These are phyloP conservation scores for Agonopterix alstromeriana DNA, from an alignment of 2,888 invertebrate genomes.

Conservation along the genomic window DNA sequence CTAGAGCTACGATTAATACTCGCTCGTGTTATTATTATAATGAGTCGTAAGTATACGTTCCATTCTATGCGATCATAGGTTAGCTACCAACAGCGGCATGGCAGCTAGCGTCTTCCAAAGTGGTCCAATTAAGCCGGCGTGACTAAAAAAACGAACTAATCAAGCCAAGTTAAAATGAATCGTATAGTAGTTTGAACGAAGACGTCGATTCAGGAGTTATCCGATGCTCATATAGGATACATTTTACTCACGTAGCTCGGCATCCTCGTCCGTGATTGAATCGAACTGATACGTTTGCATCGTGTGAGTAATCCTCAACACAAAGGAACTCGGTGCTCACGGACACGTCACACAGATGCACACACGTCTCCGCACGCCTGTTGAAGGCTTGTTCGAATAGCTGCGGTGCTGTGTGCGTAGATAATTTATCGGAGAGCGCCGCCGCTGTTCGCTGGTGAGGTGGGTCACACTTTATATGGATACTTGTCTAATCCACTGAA, in stretches of 20 bases:
- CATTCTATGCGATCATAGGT: too few relatives aligned
- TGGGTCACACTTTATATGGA: constrained; percentile 66
- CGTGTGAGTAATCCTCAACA: constrained; percentile 33
- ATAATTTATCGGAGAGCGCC: constrained; percentile 52
- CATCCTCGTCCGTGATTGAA: constrained; percentile 23
- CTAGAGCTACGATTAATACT: neutral
- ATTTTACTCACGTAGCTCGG: constrained; percentile 6
- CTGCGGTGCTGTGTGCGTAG: constrained; percentile 37
- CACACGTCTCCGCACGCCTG: constrained; percentile 11
- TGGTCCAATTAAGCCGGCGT: too few relatives aligned
- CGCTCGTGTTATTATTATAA: too few relatives aligned
- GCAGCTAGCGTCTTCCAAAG: too few relatives aligned
- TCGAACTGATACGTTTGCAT: constrained; percentile 14
- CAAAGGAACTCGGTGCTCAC: constrained; percentile 42
- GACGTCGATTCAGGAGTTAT: neutral
- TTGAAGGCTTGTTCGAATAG: constrained; percentile 13
- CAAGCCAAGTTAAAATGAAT: neutral
- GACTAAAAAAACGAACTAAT: too few relatives aligned
- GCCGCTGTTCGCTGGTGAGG: constrained; percentile 27
- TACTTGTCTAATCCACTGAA: constrained; percentile 63
- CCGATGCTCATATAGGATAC: neutral
- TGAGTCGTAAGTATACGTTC: too few relatives aligned
- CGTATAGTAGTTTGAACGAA: neutral
- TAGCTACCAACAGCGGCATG: too few relatives aligned
- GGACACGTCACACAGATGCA: constrained; percentile 25